Base-by-base conservation (phyloP, 2,797 vertebrate species). In the Huso huso region DNA sequence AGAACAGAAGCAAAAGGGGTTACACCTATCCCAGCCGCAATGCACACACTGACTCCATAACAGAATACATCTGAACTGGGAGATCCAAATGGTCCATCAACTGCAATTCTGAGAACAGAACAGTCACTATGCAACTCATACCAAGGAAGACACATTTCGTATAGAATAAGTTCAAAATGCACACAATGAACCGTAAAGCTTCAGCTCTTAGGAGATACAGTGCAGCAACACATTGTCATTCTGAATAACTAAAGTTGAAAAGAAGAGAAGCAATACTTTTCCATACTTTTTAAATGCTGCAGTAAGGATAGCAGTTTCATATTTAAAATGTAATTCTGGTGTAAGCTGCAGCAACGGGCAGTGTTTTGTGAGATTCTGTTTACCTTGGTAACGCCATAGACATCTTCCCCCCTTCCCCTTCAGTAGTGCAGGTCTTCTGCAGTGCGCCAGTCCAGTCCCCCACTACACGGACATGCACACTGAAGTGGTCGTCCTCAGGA, bases 1-100 rank as follows among this genome's bases (percentile, higher is more conserved):
- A 92, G 79, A 72, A 89, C 72, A 8, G 90, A 83, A 9, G 88
- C 87, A n/a, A 92, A 91, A 0, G 89, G 89, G 0, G 89, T 90
- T 63, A 88, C 88, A 74, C 89, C 89, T 0, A 90, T 91, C 37
- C 89, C 90, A 0, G 88, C 77, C 1, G 89, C 89, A 68, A 92
- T 78, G 78, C 87, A 90, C 65, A 92, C 72, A 0, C 85, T 86
- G 67, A 90, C 83, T 6, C 0, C 67, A 18, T 89, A 90, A 71
- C 71, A 77, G 72, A 89, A 87, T 62, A 87, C 76, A 0, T 89
- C 88, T 0, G 77, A 82, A 67, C 84, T 77, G 13, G 84, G 69
- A 2, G 85, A 79, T 71, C 89, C 90, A 0, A 85, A 92, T 0
- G 90, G 90, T 66, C 90, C 90, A 0, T 91, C 90, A 74, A 90